Evolutionary conservation across 2,797 vertebrate genomes (phyloP), one percentile per base, ranked within the genome.

Genomic region (Chrysocyon brachyurus): DNA sequence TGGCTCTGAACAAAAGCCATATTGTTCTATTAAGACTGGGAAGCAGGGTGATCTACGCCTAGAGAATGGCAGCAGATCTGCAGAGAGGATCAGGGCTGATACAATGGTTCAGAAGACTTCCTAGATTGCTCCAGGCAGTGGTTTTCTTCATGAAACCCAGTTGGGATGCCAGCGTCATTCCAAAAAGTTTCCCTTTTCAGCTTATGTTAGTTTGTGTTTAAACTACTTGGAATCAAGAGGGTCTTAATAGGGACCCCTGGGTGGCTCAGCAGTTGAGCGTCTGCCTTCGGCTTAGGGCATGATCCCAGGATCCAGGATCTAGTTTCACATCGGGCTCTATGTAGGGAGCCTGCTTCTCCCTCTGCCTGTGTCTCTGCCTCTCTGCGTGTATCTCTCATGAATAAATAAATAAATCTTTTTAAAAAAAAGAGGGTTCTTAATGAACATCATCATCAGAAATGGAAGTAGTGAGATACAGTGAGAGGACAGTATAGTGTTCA

Each of bases 141-240:
- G 36, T 19, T 91, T n/a, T 78, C 26, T 22, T 92, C 31, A 31
- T 28, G 14, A 91, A 81, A 15, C 36, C 10, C 46, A 11, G 6
- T 36, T 75, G 66, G 19, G 22, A 70, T 40, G 14, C 0, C 6
- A 31, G 5, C 46, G 5, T 72, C 49, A 21, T 93, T 90, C 49
- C 22, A 49, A 66, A 81, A 63, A 24, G 7, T 59, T 63, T 94
- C 16, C 63, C 72, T 89, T 49, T 75, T 81, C 46, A n/a, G 11
- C 10, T 91, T 86, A 90, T n/a, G 3, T 87, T 79, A 79, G 33
- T 83, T 72, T 93, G n/a, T 21, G 1, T 81, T 95, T 88, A 75
- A 81, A 88, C 33, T 73, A 81, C 68, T 78, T 81, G 72, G 46
- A 84, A 73, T 11, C 7, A 68, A 72, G 52, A 92, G 22, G 31